Base-by-base conservation (phyloP, 2,888 invertebrate genomes). In the Erebia aethiops region DNA sequence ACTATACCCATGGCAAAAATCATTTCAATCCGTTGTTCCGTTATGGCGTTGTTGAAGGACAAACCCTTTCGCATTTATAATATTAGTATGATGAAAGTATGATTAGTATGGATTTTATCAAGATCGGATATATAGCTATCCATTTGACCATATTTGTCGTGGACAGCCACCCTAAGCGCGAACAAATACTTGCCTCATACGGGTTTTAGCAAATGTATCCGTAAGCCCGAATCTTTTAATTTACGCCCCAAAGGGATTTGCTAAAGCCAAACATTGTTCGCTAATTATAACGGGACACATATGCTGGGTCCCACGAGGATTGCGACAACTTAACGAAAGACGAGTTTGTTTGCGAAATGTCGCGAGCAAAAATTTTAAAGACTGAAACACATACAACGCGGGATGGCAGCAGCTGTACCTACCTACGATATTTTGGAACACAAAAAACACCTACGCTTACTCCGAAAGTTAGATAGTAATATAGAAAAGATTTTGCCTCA, bases 201-300 rank as follows among this genome's bases (percentile, higher is more conserved):
- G 82, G 84, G 86, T 81, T 89, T 87, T 85, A 86, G 83, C 85
- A 87, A 89, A 90, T 88, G 89, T 90, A 87, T 89, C 82, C 81
- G 81, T 90, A 90, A 91, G 89, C 89, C 88, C 80, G 88, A 91
- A 92, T 92, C 92, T 92, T 92, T 92, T 92, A 92, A 93, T 92
- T 92, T 93, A 92, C 91, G 93, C 89, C 92, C 92, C 90, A 87
- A 88, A 89, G 89, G 92, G 92, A 92, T 93, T 93, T 90, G 87
- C 85, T 86, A 90, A 93, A 92, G 91, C 92, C 91, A 93, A 92
- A 92, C 92, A 92, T 91, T 92, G 93, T 90, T 89, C 90, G 92
- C 93, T 92, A 93, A 93, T 93, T 93, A 92, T 92, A 92, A 92
- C 90, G 84, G 89, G 87, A 81, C 89, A 84, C 92, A 92, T 89